Evolutionary conservation across 2,888 invertebrate species (phyloP).

Genomic region (Sphaerophoria taeniata): DNA sequence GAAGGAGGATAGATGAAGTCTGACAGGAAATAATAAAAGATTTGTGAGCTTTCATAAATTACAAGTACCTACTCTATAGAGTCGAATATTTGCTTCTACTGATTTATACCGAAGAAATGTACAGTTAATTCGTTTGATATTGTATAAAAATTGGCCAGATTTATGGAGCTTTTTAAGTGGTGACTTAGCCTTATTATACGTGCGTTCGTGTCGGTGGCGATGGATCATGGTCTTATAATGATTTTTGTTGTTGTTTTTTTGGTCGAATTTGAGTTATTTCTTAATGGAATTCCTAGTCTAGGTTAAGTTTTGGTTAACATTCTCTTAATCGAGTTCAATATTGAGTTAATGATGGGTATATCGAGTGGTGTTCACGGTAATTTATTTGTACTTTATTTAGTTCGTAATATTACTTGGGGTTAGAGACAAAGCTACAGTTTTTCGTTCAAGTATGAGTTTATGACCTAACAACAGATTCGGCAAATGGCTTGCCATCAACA

Average conservation of each 20-base stretch:
- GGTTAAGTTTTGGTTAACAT: neutral
- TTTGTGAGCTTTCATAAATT: constrained; percentile 35
- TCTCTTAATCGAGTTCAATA: neutral
- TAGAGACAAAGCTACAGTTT: no score
- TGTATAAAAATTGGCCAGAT: constrained; percentile 35
- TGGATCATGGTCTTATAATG: constrained; percentile 1
- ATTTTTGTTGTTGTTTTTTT: constrained; percentile 11
- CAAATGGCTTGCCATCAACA: no score
- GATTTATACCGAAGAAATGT: constrained; percentile 16
- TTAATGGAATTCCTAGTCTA: neutral
- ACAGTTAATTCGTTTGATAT: constrained; percentile 14
- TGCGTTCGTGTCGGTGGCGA: neutral
- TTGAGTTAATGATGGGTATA: neutral
- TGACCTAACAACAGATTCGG: no score
- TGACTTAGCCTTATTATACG: neutral
- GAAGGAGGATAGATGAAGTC: constrained; percentile 16
- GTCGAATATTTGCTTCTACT: neutral
- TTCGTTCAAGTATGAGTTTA: no score
- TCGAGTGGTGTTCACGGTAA: neutral
- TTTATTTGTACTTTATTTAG: no score
- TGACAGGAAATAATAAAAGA: constrained; percentile 45
- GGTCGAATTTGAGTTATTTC: neutral
- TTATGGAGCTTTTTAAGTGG: constrained; percentile 14
- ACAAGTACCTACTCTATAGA: neutral
- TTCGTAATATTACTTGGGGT: no score